A percentile compares a stretch with the other conserved stretches of the same genome.
These are phyloP conservation scores for Ptychochromis oligacanthus DNA, from an alignment of 2,113 vertebrate genomes.

Conservation along the genomic window DNA sequence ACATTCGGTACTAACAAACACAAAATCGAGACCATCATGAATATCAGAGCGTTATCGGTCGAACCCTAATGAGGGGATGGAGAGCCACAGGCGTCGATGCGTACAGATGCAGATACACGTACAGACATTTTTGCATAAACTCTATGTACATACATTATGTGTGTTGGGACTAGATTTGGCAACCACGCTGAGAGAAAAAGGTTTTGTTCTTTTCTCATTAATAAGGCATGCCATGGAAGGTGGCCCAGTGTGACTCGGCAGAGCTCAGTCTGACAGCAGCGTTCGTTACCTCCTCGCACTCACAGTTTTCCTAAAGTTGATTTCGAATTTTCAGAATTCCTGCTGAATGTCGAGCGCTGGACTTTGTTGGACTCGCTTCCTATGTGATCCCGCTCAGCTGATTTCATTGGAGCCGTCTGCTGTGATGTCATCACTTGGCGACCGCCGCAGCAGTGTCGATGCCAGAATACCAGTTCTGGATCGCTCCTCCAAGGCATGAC, in stretches of 20 bases:
- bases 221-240: slow-evolving; percentile 59
- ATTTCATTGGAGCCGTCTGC: background rate
- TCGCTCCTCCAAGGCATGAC: slow-evolving; percentile 45
- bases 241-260: slow-evolving; percentile 16
- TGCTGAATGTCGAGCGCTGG: background rate
- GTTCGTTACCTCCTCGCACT: background rate
- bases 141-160: slow-evolving; percentile 51
- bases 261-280: slow-evolving; percentile 28
- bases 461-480: background rate
- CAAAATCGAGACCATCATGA: slow-evolving; percentile 38
- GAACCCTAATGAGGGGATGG: slow-evolving; percentile 23
- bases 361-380: background rate
- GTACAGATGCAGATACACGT: slow-evolving; percentile 9
- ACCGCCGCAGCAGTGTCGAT: background rate
- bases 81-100: slow-evolving; percentile 13
- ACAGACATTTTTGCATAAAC: slow-evolving; percentile 50
- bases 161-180: slow-evolving; percentile 52
- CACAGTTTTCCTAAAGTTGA: background rate
- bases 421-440: slow-evolving; percentile 53
- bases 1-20: slow-evolving; percentile 11
- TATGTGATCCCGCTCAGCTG: background rate
- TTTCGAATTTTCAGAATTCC: background rate
- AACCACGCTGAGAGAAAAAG: slow-evolving; percentile 23
- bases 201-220: background rate
- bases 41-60: slow-evolving; percentile 17